Base-by-base conservation (phyloP, 1,140 invertebrate genomes). In the Calliopsis andreniformis region DNA sequence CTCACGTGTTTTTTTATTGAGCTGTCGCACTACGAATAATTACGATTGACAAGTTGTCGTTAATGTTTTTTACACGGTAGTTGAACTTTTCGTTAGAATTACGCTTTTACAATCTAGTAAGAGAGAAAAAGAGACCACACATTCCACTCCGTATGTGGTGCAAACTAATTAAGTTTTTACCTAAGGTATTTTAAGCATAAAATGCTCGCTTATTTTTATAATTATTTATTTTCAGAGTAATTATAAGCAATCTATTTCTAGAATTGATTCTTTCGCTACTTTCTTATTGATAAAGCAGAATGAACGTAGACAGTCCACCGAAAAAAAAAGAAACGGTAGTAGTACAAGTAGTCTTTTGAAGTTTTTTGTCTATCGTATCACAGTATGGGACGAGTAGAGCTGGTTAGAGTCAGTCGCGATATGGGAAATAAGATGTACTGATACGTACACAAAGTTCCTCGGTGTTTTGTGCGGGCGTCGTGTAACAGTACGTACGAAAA, bases 151-250 rank as follows among this genome's bases (percentile, higher is more conserved):
- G 72, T 86, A 88, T 81, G 86, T 88, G 89, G 89, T 91, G 88
- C 87, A 90, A 88, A 88, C 76, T 89, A 87, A 85, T 89, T 88
- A 89, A 88, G 85, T 87, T 88, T 86, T 84, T 83, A 82, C 70
- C 76, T 89, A 89, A 84, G 88, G 79, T 89, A 86, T 87, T 83
- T 87, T 87, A 87, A 86, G 88, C 87, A 89, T 89, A 63, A 89
- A 90, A 90, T 90, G 85, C 83, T 90, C 85, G 88, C 89, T 91
- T 91, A 90, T 91, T 91, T 91, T 91, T 91, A 87, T 91, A 91
- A 90, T 86, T 90, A 91, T 91, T 91, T 91, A 91, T 91, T 91
- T 89, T 88, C 87, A 85, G 76, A 76, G 77, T 90, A 90, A 85
- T 81, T 80, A 53, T 88, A 84, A 86, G 63, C 80, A 73, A 28